Percentiles rank a stretch among this genome's conserved stretches.
phyloP scores from a whole-genome alignment of 2,797 vertebrate genomes.

The Sebastes nivosus region DNA sequence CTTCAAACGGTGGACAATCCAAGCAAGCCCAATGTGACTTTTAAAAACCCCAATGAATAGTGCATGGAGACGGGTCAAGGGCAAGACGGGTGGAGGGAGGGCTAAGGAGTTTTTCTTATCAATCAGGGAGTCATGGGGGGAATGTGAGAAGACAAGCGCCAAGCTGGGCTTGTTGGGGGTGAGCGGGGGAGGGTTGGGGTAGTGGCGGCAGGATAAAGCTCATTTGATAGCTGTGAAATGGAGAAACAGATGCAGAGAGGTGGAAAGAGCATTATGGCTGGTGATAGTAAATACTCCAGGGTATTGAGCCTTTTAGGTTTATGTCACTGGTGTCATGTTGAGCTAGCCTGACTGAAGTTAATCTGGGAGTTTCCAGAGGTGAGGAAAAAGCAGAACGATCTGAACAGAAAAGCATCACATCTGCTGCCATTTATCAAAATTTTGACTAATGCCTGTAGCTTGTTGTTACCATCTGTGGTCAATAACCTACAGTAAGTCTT shows the following conservation, averaged over 20 bases:
- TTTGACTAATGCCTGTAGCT: not conserved
- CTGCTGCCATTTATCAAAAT: constrained; percentile 10
- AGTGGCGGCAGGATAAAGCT: constrained; percentile 54
- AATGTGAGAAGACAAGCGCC: constrained; percentile 73
- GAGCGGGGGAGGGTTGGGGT: not conserved
- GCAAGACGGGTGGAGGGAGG: constrained; percentile 66
- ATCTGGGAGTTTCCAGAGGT: constrained; percentile 52
- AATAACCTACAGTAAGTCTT: not conserved
- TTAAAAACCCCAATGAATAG: constrained; percentile 83
- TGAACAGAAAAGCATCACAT: constrained; percentile 7
- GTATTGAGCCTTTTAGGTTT: constrained; percentile 65
- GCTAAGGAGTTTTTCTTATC: constrained; percentile 82
- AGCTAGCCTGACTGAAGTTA: constrained; percentile 53
- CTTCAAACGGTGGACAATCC: constrained; percentile 79
- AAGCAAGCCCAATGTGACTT: constrained; percentile 79
- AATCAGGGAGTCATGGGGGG: constrained; percentile 75
- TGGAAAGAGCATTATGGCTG: constrained; percentile 52
- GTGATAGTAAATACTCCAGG: constrained; percentile 68
- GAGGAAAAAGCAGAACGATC: constrained; percentile 26
- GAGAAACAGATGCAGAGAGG: constrained; percentile 70
- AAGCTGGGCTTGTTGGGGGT: constrained; percentile 43
- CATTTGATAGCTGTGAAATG: constrained; percentile 72
- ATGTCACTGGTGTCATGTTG: constrained; percentile 65
- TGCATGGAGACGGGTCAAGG: constrained; percentile 83
- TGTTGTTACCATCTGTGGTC: not conserved